Base-by-base conservation (phyloP, 2,113 vertebrate genomes). In the Dipodomys ordii region DNA sequence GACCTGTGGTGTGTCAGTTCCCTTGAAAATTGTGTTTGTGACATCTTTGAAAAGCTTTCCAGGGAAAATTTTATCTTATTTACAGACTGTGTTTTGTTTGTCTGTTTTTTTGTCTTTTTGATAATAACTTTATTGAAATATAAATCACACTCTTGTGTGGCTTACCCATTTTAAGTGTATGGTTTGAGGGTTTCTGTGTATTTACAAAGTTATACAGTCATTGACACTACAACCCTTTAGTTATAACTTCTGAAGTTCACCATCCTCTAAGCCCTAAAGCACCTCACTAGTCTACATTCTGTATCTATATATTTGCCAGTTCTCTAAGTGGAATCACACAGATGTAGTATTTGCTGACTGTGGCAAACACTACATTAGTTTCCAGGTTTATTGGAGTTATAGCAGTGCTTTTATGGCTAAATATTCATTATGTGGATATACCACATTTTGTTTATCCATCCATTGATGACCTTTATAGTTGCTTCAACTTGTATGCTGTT, bases 21-120 rank as follows among this genome's bases (percentile, higher is more conserved):
- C 39, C 46, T 90, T 83, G 53, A 89, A 91, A 91, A 72, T 39
- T 28, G 28, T 60, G n/a, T 57, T 84, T 85, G 65, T 80, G 39
- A n/a, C 16, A 60, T 71, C 64, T 80, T 53, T 69, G 32, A 67
- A 39, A 76, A 88, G 76, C 7, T 71, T 71, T 87, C 77, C 49
- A 71, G 28, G 87, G 44, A 62, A 71, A 57, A 57, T 57, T 57
- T 57, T 0, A 62, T 86, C 76, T 44, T 94, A 22, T 68, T 23
- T 22, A 20, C 22, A 74, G 74, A 91, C 53, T 79, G 46, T 79
- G 57, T 90, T 88, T 78, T 15, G 27, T 83, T 67, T 76, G 16
- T 18, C 19, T 76, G 27, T 25, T 83, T 91, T 57, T 76, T 73
- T 65, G 49, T 57, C 15, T 30, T 65, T 60, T 60, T 25, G 32